Base-by-base conservation (phyloP, 1,140 invertebrate genomes). In the Drosophila ambigua region DNA sequence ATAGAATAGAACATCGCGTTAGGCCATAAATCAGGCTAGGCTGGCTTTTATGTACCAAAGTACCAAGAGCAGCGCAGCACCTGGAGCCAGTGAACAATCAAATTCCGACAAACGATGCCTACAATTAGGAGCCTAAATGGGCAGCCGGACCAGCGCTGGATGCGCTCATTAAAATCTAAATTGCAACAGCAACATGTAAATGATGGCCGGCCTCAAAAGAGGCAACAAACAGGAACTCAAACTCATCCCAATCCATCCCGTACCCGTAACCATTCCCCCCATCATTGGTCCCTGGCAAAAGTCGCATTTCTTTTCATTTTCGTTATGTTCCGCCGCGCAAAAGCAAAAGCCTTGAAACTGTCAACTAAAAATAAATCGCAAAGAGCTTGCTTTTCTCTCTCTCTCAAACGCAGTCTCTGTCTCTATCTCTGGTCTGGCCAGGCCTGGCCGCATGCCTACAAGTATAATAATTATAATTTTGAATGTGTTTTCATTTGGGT, bases 281-380 rank as follows among this genome's bases (percentile, higher is more conserved):
- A 64, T 31, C 61, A 44, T 43, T 49, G 53, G 61, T 50, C 8
- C 58, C 39, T 53, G 57, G 57, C 67, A 45, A 80, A 39, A 85
- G 78, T 80, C 60, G 46, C 61, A 57, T 87, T 87, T 77, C 54
- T 78, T 74, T 82, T 55, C 55, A 41, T 59, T 55, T 61, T 54
- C 59, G 61, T 82, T 75, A 54, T 64, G 74, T 62, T 64, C 50
- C 61, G 64, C 52, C 65, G 57, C 39, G 62, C 58, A 74, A 65
- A 55, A 69, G 54, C 52, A 63, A 85, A 77, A 79, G 79, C 83
- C 83, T 87, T 87, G 83, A 87, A 87, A 87, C 79, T 88, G 83
- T 89, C 83, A 88, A 88, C 83, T 87, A 87, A 87, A 87, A 87
- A 87, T 87, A 87, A 88, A 87, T 89, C 83, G 66, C 67, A 83